Evolutionary conservation across 2,797 vertebrate genomes (phyloP), one percentile per base, ranked within the genome.

Genomic region (Trichosurus vulpecula): DNA sequence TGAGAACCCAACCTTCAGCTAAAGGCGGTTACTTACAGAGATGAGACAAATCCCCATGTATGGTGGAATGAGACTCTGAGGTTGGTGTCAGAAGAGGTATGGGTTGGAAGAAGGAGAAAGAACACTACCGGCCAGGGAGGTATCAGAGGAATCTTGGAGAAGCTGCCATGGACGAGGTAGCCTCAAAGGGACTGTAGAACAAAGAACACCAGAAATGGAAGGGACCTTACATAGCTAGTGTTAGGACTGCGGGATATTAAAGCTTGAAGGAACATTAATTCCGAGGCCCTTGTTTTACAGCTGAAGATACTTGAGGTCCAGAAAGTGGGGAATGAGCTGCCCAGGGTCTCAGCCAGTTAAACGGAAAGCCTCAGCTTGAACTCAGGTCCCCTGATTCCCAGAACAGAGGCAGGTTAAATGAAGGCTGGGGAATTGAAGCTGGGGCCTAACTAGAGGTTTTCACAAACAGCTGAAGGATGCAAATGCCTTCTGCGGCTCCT

Each of bases 401-500:
- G 94, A 97, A 97, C 27, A 97, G 91, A 95, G 94, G 52, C 52
- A 58, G 94, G 94, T 96, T 96, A 94, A 30, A 22, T 10, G 74
- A 87, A 9, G 51, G 66, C 58, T 94, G 96, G 90, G 93, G 93
- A 96, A 95, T 93, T 87, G 95, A 91, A 96, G 90, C 94, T 94
- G 92, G 96, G 96, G 96, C 53, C 92, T 94, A 0, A 12, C 35
- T 19, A 56, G 96, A 94, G 93, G 66, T 96, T 95, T 97, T 95
- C 58, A 94, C 93, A 95, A 91, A 6, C 56, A 90, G 94, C 54
- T 0, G 92, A 90, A 94, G 92, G 93, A 90, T 90, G 95, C 90
- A 55, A 55, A 54, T 94, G 95, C 96, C 96, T 97, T 95, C 95
- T 95, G 94, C 95, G 93, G 91, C 96, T 96, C 92, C 95, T 97